phyloP scores from a whole-genome alignment of 2,113 vertebrate genomes.

The Balaeniceps rex region DNA sequence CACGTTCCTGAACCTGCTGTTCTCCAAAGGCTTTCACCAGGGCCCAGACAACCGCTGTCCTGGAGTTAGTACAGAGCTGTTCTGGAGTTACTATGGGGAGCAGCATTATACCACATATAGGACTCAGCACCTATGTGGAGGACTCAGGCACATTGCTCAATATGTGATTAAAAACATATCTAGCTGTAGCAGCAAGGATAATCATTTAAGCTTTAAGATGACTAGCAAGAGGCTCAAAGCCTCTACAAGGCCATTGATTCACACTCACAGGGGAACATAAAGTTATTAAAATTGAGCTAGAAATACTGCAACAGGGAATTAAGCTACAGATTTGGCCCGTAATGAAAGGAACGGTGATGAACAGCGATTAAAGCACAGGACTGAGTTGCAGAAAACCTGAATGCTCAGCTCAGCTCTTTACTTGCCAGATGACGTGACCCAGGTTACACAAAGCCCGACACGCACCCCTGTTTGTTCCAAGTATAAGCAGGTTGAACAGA shows the following conservation, averaged over 20 bases:
- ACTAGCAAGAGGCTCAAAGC: slow-evolving; percentile 6
- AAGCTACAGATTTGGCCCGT: slow-evolving; percentile 45
- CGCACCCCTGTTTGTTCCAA: neutral
- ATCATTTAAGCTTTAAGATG: slow-evolving; percentile 17
- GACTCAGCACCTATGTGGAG: neutral
- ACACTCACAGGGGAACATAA: neutral
- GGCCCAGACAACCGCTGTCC: neutral
- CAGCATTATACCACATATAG: neutral
- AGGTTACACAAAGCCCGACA: neutral
- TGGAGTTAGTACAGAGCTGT: neutral
- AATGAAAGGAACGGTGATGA: slow-evolving; percentile 37
- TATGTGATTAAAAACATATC: neutral
- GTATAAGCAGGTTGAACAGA: accelerated
- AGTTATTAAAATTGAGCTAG: slow-evolving; percentile 29
- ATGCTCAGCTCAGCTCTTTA: slow-evolving; percentile 44
- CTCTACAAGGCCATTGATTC: neutral
- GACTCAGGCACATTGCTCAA: neutral
- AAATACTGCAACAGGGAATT: slow-evolving; percentile 35
- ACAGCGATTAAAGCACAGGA: neutral
- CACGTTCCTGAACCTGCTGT: neutral
- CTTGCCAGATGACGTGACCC: slow-evolving; percentile 33
- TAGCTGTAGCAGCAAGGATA: neutral
- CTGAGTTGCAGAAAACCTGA: slow-evolving; percentile 13
- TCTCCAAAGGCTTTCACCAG: neutral
- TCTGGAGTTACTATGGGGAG: neutral